These are phyloP conservation scores for Carduelis carduelis DNA, from an alignment of 2,797 vertebrate species.

Conservation along the genomic window DNA sequence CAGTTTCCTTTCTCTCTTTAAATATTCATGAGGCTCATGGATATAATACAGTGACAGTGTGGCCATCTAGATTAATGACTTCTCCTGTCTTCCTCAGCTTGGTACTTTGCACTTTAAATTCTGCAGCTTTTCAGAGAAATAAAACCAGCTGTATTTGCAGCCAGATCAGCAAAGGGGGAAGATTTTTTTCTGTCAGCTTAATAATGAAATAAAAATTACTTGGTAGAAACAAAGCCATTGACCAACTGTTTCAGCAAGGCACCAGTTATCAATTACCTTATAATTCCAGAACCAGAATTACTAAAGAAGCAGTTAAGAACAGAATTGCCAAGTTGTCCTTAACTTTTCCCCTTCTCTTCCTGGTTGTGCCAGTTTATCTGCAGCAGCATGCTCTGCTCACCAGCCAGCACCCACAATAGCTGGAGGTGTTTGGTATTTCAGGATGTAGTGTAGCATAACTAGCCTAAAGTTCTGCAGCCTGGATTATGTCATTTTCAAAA, in stretches of 20 bases:
- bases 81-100: not conserved
- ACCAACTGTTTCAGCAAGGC: not conserved
- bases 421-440: not conserved
- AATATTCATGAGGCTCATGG: slow-evolving; percentile 18
- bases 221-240: not conserved
- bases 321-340: not conserved
- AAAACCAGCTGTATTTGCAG: slow-evolving; percentile 1
- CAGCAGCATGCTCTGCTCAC: not conserved
- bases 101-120: slow-evolving; percentile 3
- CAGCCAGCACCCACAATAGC: not conserved
- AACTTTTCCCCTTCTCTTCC: not conserved
- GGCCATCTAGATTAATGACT: slow-evolving; percentile 9
- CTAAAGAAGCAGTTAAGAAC: not conserved
- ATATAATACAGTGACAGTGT: not conserved
- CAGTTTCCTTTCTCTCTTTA: slow-evolving; percentile 12
- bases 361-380: not conserved
- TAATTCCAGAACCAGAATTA: not conserved
- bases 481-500: not conserved
- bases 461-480: not conserved
- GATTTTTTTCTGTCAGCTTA: not conserved
- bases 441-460: not conserved
- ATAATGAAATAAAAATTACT: not conserved
- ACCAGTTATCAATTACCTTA: not conserved
- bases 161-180: not conserved
- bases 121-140: not conserved